Base-by-base conservation (phyloP, 2,113 vertebrate genomes). In the Nettapus auritus region DNA sequence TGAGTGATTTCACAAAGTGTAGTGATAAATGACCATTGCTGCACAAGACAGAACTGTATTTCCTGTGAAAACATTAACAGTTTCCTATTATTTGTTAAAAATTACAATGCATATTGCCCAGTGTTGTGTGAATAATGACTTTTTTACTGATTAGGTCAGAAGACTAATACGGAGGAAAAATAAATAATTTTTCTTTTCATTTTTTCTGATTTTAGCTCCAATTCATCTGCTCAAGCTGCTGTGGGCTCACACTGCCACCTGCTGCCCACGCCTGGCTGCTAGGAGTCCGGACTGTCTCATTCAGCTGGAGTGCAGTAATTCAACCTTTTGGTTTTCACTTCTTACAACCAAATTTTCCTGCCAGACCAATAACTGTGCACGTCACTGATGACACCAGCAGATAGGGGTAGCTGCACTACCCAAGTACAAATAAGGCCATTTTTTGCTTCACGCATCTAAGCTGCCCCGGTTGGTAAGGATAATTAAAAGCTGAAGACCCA, bases 1-100 rank as follows among this genome's bases (percentile, higher is more conserved):
- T 98, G 98, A 98, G 97, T 98, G 98, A 98, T 98, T 98, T 98
- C 98, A 98, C 98, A 98, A 98, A 98, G 98, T 98, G 97, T 95
- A 85, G 95, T 98, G 98, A 98, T 98, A 98, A 98, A 98, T 98
- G 98, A 98, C 98, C 98, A 98, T 81, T 97, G 97, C 96, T 93
- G 96, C 97, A 96, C 91, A 94, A 98, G 97, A 98, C 97, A 97
- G 97, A 97, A 98, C 97, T 98, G 98, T 97, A 98, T 98, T 98
- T 98, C 97, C 98, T 98, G 95, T 90, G 97, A 98, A 97, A 98
- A 98, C 97, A 98, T 98, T 98, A 98, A 98, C 97, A 98, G 94
- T 98, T 98, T 97, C 97, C 95, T 97, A 98, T 98, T 98, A 98
- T 98, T 98, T 98, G 98, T 98, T 98, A 98, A 98, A 98, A 98